Percentiles rank a stretch among this genome's conserved stretches.
These are phyloP conservation scores for Xyrichtys novacula DNA, from an alignment of 2,797 vertebrate species.

Conservation along the genomic window DNA sequence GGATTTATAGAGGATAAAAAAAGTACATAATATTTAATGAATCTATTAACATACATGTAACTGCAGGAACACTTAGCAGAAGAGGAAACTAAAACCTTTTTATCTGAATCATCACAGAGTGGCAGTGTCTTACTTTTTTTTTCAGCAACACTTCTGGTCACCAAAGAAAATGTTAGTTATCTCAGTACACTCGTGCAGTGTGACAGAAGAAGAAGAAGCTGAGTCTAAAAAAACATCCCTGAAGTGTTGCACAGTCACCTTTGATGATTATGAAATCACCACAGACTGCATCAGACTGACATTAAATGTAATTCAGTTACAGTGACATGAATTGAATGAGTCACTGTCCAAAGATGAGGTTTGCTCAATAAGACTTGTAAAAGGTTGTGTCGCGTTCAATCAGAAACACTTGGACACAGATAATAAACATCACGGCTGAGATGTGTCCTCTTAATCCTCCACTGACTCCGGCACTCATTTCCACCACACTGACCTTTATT, in stretches of 20 bases:
- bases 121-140: background rate
- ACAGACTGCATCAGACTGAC: background rate
- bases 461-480: conserved; percentile 2
- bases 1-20: no score
- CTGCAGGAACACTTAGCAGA: background rate
- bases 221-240: background rate
- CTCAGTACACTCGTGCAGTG: background rate
- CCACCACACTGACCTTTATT: conserved; percentile 31
- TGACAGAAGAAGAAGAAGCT: background rate
- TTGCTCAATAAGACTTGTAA: no score
- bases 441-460: conserved; percentile 3
- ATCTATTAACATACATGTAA: background rate
- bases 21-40: background rate
- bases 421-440: background rate
- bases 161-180: background rate
- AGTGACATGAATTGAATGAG: no score
- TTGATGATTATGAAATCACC: background rate
- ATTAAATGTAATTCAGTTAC: background rate
- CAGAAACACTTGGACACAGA: no score
- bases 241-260: background rate
- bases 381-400: no score
- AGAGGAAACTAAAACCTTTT: background rate
- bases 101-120: background rate
- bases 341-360: no score
- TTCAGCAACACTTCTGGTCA: background rate